These are phyloP conservation scores for Osmerus mordax DNA, from an alignment of 2,113 vertebrate species.

Conservation along the genomic window DNA sequence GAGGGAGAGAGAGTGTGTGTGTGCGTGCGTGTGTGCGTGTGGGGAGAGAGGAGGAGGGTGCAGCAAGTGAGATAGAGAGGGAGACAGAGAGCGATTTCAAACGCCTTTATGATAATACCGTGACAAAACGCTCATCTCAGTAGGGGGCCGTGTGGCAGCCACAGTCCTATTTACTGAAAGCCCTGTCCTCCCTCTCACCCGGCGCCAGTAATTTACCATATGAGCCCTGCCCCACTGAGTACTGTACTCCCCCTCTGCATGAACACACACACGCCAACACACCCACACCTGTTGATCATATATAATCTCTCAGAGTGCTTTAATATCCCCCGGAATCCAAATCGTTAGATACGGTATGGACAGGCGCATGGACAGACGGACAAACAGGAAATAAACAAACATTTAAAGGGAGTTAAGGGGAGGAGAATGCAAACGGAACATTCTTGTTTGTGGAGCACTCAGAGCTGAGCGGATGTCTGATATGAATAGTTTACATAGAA, in stretches of 20 bases:
- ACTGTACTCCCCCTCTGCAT: neutral
- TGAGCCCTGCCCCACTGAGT: neutral
- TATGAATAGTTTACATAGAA: slow-evolving; percentile 21
- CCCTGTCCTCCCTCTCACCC: slow-evolving; percentile 31
- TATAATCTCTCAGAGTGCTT: slow-evolving; percentile 1
- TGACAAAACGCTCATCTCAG: slow-evolving; percentile 37
- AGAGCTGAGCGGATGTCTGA: slow-evolving; percentile 6
- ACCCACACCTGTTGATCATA: neutral
- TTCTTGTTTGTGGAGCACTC: slow-evolving; percentile 8
- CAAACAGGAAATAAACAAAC: no score
- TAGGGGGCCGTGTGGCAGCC: slow-evolving; percentile 23
- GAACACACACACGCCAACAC: slow-evolving; percentile 14
- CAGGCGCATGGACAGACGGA: neutral
- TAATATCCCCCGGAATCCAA: neutral
- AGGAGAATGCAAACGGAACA: neutral
- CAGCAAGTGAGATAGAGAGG: neutral
- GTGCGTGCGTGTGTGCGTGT: neutral
- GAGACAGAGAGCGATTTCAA: slow-evolving; percentile 22
- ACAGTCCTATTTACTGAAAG: slow-evolving; percentile 30
- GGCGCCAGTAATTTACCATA: slow-evolving; percentile 1
- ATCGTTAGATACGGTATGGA: neutral
- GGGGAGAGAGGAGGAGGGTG: neutral
- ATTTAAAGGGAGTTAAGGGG: neutral
- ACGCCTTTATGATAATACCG: slow-evolving; percentile 34
- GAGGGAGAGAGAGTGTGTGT: neutral